Percentiles rank a stretch among this genome's conserved stretches.
phyloP scores from a whole-genome alignment of 2,888 invertebrate genomes.

The Mesorhabditis spiculigera region DNA sequence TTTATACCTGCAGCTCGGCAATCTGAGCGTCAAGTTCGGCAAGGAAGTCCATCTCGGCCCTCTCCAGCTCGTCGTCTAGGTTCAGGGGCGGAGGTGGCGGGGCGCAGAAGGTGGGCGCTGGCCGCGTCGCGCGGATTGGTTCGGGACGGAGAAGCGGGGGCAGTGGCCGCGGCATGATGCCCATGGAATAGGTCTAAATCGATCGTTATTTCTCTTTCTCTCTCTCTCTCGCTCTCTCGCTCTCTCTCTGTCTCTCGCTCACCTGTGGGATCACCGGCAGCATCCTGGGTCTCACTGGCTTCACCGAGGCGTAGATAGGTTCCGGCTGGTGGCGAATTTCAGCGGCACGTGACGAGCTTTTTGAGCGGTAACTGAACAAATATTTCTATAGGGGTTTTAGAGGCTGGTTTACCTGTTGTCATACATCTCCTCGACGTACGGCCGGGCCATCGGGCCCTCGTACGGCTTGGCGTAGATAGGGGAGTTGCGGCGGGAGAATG shows the following conservation, averaged over 20 bases:
- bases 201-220: background rate
- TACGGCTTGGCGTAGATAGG: constrained; percentile 5
- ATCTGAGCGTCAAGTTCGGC: constrained; percentile 7
- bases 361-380: background rate
- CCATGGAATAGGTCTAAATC: background rate
- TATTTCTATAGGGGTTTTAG: background rate
- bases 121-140: background rate
- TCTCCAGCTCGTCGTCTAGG: background rate
- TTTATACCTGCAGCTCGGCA: constrained; percentile 7
- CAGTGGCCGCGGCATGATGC: background rate
- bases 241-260: background rate
- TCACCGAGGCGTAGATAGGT: background rate
- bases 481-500: background rate
- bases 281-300: background rate
- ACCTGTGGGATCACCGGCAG: background rate
- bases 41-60: constrained; percentile 6
- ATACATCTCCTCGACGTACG: constrained; percentile 1
- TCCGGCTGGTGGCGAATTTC: background rate
- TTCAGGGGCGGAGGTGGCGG: background rate
- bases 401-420: background rate
- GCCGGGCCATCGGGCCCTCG: constrained; percentile 5
- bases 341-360: background rate
- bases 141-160: background rate
- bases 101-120: constrained; percentile 5
- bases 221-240: no score